Evolutionary conservation across 2,113 vertebrate species (phyloP).

Genomic region (Alaudala cheleensis): DNA sequence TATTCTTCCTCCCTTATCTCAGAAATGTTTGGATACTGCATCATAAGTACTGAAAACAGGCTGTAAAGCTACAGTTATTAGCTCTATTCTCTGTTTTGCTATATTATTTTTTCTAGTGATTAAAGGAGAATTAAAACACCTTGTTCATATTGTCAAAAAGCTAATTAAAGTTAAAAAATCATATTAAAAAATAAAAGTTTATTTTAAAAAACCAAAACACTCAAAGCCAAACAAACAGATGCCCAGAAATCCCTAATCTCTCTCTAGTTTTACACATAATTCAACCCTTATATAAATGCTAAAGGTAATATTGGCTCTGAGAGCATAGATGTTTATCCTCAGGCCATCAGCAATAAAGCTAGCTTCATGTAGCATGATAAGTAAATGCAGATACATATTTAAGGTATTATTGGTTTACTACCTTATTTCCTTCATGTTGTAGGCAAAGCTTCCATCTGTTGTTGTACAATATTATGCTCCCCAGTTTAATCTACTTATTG

Average conservation of each 20-base stretch:
- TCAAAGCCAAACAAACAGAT: not conserved
- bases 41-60: not conserved
- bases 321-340: conserved; percentile 55
- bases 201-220: not conserved
- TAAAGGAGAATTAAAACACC: not conserved
- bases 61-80: not conserved
- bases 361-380: conserved; percentile 38
- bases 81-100: not conserved
- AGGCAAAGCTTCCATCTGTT: conserved; percentile 50
- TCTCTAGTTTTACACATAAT: not conserved
- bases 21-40: not conserved
- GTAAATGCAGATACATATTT: conserved; percentile 62
- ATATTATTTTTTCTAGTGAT: not conserved
- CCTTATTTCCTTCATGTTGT: conserved; percentile 26
- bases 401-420: conserved; percentile 51
- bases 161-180: conserved; percentile 36
- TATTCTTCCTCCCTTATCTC: not conserved
- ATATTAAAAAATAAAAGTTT: not conserved
- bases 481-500: conserved; percentile 36
- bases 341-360: conserved; percentile 61
- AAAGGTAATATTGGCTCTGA: conserved; percentile 51
- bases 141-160: not conserved
- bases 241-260: not conserved
- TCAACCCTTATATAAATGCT: conserved; percentile 40
- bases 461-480: conserved; percentile 31